Base-by-base conservation (phyloP, 2,797 vertebrate genomes). In the Chrysocyon brachyurus region DNA sequence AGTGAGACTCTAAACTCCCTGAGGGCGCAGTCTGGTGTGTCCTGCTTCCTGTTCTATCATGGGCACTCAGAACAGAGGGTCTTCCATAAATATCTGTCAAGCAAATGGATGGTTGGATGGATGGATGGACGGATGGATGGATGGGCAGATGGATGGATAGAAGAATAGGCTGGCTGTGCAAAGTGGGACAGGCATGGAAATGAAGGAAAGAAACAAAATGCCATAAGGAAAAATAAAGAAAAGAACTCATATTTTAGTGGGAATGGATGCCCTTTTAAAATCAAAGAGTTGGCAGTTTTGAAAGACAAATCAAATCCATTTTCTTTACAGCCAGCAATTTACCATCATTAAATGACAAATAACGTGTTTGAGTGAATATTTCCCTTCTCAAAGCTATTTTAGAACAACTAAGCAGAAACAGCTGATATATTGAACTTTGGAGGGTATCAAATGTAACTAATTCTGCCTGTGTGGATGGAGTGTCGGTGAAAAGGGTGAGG, bases 281-380 rank as follows among this genome's bases (percentile, higher is more conserved):
- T 54, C 68, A 64, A 15, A 73, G 52, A 66, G 36, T 78, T 40
- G 52, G 68, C 64, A 46, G 12, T 87, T 77, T 70, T 89, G 16
- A 81, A 73, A 89, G 93, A 68, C 59, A 93, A 94, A 78, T 82
- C 73, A 92, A 94, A 96, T 81, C 52, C 24, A 7, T 94, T 77
- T 92, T 95, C 77, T 96, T 82, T 90, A 66, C 85, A 97, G 49
- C 40, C 56, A 59, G 78, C 36, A 33, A 86, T 75, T 84, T 92
- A 59, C 95, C 78, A 87, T 59, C 84, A 87, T 56, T 84, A 72
- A 83, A 81, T 85, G 88, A 88, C 83, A 87, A 86, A 46, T 36
- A 68, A 56, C 86, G 22, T 46, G 8, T 85, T 70, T 81, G 64
- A 77, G 31, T 77, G 68, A 88, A 24, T 70, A 52, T 49, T 46